phyloP scores from a whole-genome alignment of 92 coral and sea anemone species.

The Phenganax stokvisi region DNA sequence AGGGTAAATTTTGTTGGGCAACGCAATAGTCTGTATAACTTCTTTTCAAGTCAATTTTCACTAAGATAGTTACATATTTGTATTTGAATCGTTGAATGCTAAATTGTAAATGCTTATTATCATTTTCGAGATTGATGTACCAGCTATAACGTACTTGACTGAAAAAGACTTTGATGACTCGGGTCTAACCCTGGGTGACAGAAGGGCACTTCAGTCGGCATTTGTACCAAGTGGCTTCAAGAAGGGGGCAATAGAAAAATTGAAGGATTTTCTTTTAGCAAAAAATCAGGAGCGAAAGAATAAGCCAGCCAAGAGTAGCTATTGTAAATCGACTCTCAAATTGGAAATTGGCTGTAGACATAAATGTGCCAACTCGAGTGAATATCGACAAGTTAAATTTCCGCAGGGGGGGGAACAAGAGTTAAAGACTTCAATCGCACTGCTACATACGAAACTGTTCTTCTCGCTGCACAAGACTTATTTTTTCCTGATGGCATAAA shows the following conservation, averaged over 20 bases:
- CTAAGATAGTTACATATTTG: neutral
- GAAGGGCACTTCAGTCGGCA: slow-evolving; percentile 1
- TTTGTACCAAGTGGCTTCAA: neutral
- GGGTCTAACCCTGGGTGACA: slow-evolving; percentile 4
- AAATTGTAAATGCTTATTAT: neutral
- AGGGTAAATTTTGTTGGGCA: no score
- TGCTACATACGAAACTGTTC: slow-evolving; percentile 18
- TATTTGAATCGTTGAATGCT: neutral
- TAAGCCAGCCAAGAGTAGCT: neutral
- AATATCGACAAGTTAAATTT: slow-evolving; percentile 27
- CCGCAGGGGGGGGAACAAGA: slow-evolving; percentile 21
- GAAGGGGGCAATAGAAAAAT: slow-evolving; percentile 5
- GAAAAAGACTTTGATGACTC: neutral
- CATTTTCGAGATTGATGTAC: neutral
- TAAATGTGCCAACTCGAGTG: neutral
- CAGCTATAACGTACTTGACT: neutral
- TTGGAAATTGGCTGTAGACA: slow-evolving; percentile 22
- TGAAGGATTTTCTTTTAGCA: slow-evolving; percentile 33
- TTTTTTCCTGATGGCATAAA: slow-evolving; percentile 4
- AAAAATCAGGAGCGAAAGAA: slow-evolving; percentile 10
- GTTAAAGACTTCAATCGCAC: slow-evolving; percentile 13
- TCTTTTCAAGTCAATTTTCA: neutral
- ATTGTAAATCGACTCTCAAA: neutral
- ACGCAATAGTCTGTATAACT: no score
- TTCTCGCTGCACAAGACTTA: neutral